These are phyloP conservation scores for Trachelus tabidus DNA, from an alignment of 2,888 invertebrate species.

Conservation along the genomic window DNA sequence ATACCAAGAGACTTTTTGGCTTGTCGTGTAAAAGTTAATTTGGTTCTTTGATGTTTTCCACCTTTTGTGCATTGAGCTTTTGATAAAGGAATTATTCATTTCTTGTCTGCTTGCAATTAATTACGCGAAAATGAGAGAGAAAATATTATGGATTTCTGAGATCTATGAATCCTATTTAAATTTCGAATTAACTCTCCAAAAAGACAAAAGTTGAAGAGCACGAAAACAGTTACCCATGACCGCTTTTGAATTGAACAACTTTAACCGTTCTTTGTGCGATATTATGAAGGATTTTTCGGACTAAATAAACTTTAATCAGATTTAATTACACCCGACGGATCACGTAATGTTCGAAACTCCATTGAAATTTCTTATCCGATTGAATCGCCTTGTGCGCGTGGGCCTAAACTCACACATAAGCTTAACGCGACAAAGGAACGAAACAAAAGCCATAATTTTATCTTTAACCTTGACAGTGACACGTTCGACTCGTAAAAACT, in stretches of 20 bases:
- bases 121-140: background rate
- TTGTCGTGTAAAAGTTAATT: background rate
- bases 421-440: background rate
- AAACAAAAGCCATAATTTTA: background rate
- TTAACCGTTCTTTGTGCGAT: background rate
- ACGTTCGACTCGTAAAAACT: background rate
- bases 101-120: background rate
- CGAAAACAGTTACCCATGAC: background rate
- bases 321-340: background rate
- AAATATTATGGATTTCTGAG: background rate
- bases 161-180: background rate
- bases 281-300: background rate
- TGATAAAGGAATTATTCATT: background rate
- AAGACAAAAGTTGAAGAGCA: background rate
- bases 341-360: background rate
- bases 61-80: background rate
- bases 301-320: background rate
- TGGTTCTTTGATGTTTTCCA: background rate
- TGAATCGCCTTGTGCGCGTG: background rate
- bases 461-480: background rate
- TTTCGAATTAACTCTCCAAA: background rate
- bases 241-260: background rate
- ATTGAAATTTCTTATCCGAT: background rate
- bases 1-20: background rate
- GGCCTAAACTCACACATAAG: background rate